Conservation (phyloP, 2,888 invertebrate species). For the Sesia bembeciformis region DNA sequence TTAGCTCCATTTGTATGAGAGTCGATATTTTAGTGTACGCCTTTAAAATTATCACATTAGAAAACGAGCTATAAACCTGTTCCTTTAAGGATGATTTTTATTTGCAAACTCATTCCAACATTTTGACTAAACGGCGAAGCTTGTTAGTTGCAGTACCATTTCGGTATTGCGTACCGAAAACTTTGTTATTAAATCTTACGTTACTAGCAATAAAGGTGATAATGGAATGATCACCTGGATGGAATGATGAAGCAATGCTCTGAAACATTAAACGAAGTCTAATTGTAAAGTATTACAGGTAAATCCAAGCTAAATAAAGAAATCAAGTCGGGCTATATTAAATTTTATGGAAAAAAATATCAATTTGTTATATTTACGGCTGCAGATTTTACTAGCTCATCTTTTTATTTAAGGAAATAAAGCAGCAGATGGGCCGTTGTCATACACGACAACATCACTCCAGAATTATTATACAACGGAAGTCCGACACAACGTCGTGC, state of each 20-base stretch:
- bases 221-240: background rate
- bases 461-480: too few species aligned
- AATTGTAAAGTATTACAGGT: background rate
- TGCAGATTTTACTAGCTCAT: too few species aligned
- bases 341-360: too few species aligned
- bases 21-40: background rate
- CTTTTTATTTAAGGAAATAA: too few species aligned
- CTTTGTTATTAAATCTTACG: background rate
- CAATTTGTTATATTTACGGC: too few species aligned
- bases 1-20: conserved; percentile 17
- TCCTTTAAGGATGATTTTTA: background rate
- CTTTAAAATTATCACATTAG: background rate
- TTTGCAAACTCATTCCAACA: background rate
- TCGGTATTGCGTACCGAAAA: background rate
- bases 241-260: background rate
- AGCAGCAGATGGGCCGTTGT: too few species aligned
- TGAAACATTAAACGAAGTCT: background rate
- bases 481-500: too few species aligned
- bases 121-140: background rate
- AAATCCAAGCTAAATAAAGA: background rate
- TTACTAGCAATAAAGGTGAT: background rate
- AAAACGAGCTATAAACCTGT: background rate
- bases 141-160: background rate
- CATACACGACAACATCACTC: too few species aligned
- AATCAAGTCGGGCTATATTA: too few species aligned